Conservation (phyloP, 2,888 invertebrate species). For the Nephrotoma appendiculata region DNA sequence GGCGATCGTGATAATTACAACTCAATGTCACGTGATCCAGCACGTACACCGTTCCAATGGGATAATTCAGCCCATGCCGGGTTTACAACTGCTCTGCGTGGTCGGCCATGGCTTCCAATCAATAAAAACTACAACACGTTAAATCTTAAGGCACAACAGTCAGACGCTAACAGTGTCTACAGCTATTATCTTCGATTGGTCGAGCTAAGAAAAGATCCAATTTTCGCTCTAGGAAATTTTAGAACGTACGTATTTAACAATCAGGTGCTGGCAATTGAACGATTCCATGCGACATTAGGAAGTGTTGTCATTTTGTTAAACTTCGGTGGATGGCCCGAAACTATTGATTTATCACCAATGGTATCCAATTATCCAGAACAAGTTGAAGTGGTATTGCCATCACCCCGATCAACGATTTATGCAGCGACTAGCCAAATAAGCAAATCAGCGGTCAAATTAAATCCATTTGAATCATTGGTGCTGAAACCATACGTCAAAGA, state of each 20-base stretch:
- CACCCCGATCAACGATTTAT: conserved; percentile 3
- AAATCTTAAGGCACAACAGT: conserved; percentile 42
- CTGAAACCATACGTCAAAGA: background rate
- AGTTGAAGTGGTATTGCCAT: conserved; percentile 4
- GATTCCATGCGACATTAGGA: background rate
- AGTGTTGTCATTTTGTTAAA: background rate
- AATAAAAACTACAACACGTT: conserved; percentile 40
- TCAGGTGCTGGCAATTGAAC: background rate
- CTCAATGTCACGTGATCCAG: conserved; percentile 50
- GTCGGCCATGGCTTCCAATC: conserved; percentile 52
- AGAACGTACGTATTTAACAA: conserved; percentile 34
- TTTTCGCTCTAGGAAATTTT: conserved; percentile 39
- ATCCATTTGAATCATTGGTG: background rate
- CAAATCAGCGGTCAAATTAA: background rate
- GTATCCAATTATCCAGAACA: conserved; percentile 19
- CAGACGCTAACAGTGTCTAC: conserved; percentile 34
- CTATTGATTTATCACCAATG: conserved; percentile 28
- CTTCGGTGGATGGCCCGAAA: conserved; percentile 16
- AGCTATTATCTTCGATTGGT: conserved; percentile 37
- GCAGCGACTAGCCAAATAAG: background rate
- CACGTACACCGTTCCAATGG: conserved; percentile 75
- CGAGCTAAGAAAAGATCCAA: conserved; percentile 23
- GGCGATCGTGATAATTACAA: conserved; percentile 43
- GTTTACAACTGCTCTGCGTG: conserved; percentile 36
- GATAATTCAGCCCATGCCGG: conserved; percentile 36